Evolutionary conservation across 2,113 vertebrate genomes (phyloP).

Genomic region (Mastomys coucha): DNA sequence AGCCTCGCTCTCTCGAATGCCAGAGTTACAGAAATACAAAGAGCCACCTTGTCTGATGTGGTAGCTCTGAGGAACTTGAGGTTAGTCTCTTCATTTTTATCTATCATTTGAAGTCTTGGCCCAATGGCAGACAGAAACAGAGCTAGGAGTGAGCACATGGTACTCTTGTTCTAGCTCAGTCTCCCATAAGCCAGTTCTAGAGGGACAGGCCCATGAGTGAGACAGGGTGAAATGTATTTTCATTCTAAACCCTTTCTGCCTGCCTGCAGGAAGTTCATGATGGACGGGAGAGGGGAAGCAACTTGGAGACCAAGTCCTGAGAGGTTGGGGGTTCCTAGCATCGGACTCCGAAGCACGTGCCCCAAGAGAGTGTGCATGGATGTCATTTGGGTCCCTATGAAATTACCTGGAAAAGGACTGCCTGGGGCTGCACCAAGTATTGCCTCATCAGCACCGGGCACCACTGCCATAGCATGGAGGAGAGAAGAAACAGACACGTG

Average conservation of each 20-base stretch:
- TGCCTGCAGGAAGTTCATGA: background rate
- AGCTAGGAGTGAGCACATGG: background rate
- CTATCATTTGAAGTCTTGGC: background rate
- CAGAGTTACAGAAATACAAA: background rate
- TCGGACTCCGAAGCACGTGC: constrained; percentile 13
- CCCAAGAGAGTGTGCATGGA: constrained; percentile 78
- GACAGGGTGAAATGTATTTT: background rate
- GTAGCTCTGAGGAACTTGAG: background rate
- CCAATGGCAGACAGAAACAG: background rate
- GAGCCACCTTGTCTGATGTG: background rate
- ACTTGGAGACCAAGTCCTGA: rapidly evolving
- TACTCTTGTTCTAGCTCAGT: background rate
- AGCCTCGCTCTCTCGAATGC: background rate
- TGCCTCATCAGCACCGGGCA: constrained; percentile 92
- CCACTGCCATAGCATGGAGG: constrained; percentile 92
- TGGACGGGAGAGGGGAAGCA: background rate
- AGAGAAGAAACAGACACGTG: constrained; percentile 90
- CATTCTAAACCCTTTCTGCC: background rate
- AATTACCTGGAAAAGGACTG: constrained; percentile 92
- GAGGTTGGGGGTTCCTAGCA: background rate
- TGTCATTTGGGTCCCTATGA: constrained; percentile 84
- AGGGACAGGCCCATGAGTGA: background rate
- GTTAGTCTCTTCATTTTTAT: background rate
- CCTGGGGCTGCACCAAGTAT: constrained; percentile 91
- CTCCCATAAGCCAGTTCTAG: constrained; percentile 16